Evolutionary conservation across 2,888 invertebrate genomes (phyloP).

Genomic region (Diarsia dahlii): DNA sequence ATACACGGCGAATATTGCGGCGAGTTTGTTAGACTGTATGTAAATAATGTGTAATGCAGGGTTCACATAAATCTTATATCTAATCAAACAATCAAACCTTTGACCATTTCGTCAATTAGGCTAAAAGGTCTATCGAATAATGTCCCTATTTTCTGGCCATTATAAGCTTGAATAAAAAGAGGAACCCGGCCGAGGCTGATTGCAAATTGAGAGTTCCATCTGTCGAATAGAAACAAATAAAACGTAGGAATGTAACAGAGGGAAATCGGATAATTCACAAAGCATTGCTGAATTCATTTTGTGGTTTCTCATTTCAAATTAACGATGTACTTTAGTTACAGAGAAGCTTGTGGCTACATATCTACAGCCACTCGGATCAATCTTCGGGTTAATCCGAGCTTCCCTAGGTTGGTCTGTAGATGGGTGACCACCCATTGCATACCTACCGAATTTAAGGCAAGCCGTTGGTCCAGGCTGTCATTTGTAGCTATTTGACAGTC

Average conservation of each 20-base stretch:
- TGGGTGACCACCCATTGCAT: too few relatives aligned
- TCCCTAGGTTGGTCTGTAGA: too few relatives aligned
- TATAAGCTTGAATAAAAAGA: conserved; percentile 24
- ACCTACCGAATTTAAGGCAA: too few relatives aligned
- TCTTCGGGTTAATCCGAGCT: too few relatives aligned
- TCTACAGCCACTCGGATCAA: too few relatives aligned
- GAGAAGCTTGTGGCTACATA: too few relatives aligned
- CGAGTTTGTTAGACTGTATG: conserved; percentile 51
- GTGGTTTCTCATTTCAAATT: conserved; percentile 32
- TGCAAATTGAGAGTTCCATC: conserved; percentile 29
- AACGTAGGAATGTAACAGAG: background rate
- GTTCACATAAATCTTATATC: conserved; percentile 39
- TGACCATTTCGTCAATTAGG: conserved; percentile 33
- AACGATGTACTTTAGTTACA: background rate
- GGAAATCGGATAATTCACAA: conserved; percentile 19
- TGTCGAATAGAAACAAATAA: conserved; percentile 23
- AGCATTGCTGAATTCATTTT: conserved; percentile 21
- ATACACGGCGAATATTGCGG: conserved; percentile 61
- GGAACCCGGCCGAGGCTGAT: conserved; percentile 10
- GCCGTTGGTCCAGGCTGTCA: too few relatives aligned
- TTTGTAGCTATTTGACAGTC: too few relatives aligned
- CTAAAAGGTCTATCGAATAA: conserved; percentile 30
- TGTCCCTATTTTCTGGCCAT: background rate
- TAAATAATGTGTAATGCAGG: conserved; percentile 52
- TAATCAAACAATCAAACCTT: conserved; percentile 49